Evolutionary conservation across 2,113 vertebrate genomes (phyloP).

Genomic region (Hydrolagus affinis): DNA sequence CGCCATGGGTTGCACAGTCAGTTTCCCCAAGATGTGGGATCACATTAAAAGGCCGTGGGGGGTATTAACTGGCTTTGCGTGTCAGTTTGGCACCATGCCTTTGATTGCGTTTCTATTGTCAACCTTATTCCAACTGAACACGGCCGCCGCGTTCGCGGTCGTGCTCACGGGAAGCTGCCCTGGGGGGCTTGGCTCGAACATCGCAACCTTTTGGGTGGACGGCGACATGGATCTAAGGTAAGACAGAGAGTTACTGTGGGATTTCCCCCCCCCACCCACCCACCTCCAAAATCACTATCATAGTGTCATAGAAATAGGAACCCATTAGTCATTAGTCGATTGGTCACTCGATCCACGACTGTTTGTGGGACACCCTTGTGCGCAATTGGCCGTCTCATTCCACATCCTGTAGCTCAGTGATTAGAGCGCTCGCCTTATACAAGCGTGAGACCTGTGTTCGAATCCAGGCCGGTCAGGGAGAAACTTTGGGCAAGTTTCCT

Average conservation of each 20-base stretch:
- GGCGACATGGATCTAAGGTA: constrained; percentile 32
- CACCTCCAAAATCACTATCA: too few relatives aligned
- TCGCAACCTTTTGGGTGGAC: constrained; percentile 12
- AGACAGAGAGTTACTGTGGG: background rate
- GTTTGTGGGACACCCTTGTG: too few relatives aligned
- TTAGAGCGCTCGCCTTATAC: too few relatives aligned
- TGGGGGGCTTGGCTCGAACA: constrained; percentile 19
- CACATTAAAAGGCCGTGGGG: constrained; percentile 28
- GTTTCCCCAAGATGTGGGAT: background rate
- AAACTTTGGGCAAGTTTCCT: too few relatives aligned
- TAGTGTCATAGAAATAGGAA: too few relatives aligned
- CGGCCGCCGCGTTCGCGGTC: constrained; percentile 6
- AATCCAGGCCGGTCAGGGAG: too few relatives aligned
- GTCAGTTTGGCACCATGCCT: constrained; percentile 28
- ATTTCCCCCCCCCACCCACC: too few relatives aligned
- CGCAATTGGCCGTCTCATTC: too few relatives aligned
- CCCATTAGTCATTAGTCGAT: too few relatives aligned
- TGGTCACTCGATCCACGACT: too few relatives aligned
- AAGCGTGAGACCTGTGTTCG: too few relatives aligned
- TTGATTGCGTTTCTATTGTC: background rate
- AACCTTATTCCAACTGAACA: background rate
- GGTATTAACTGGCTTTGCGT: constrained; percentile 7
- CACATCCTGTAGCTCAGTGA: too few relatives aligned
- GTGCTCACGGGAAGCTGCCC: constrained; percentile 29
- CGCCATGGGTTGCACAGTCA: constrained; percentile 19